These are phyloP conservation scores for Dreissena polymorpha DNA, from an alignment of 1,140 invertebrate species.

Conservation along the genomic window DNA sequence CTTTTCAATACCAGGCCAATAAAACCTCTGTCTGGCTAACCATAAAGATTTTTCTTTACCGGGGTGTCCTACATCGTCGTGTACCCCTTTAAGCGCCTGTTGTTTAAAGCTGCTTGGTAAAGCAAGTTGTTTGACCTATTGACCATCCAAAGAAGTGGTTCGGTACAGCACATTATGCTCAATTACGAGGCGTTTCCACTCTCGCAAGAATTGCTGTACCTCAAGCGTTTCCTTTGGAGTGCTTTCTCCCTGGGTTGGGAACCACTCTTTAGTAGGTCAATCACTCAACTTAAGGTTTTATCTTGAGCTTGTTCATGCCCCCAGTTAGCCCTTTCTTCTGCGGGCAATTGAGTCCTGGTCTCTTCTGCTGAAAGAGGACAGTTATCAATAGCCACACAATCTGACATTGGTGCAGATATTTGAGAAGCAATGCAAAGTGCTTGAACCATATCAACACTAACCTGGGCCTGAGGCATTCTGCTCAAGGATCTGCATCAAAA, in stretches of 20 bases:
- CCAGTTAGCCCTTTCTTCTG: background rate
- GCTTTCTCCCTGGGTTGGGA: slow-evolving; percentile 20
- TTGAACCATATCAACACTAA: background rate
- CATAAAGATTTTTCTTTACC: slow-evolving; percentile 36
- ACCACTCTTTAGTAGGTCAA: slow-evolving; percentile 1
- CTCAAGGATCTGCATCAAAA: slow-evolving; percentile 16
- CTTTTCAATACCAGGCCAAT: slow-evolving; percentile 19
- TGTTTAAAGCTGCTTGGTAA: slow-evolving; percentile 1
- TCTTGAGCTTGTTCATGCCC: slow-evolving; percentile 4
- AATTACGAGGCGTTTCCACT: background rate
- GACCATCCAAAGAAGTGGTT: slow-evolving; percentile 9
- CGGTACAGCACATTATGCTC: slow-evolving; percentile 8
- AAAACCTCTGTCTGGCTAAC: slow-evolving; percentile 27
- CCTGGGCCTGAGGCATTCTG: background rate
- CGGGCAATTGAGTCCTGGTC: background rate
- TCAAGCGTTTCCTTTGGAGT: background rate
- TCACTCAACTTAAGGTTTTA: background rate
- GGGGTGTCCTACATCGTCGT: slow-evolving; percentile 36
- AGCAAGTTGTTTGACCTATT: slow-evolving; percentile 6
- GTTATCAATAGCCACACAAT: background rate
- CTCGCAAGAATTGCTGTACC: background rate
- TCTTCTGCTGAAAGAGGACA: slow-evolving; percentile 2
- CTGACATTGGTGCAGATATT: background rate
- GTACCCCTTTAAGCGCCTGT: slow-evolving; percentile 6
- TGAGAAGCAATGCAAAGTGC: background rate